Evolutionary conservation across 2,888 invertebrate species (phyloP), one percentile per base, ranked within the genome.

Genomic region (Cephalotes varians): DNA sequence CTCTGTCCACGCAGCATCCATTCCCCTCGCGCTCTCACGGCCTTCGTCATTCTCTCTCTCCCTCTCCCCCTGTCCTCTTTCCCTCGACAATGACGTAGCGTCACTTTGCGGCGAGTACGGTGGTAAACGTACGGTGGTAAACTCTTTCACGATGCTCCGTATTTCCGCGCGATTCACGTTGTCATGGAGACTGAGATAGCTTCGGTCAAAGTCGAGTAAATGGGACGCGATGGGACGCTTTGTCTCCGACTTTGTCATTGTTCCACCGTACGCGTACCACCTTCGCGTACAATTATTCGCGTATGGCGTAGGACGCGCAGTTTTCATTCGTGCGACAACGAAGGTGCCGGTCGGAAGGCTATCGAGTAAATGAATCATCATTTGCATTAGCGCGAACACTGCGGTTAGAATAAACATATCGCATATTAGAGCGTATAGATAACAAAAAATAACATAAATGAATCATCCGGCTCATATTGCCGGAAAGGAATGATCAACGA

Each of bases 1-100:
- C 62, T 64, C 47, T 51, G 31, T 44, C 31, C 49, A 31, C 15
- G 18, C 74, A 65, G 56, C 51, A 18, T 69, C 54, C 54, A 56
- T 40, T 69, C 71, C 77, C 44, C 72, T 54, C 40, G 69, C 28
- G 71, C 71, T 77, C 71, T 31, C 71, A 54, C 71, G 77, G 28
- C 54, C 77, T 54, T 28, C 64, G 25, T 51, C 49, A 21, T 40
- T 28, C 54, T 40, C n/a, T 60, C 51, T 21, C 25, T 44, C 34
- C 18, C 51, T 7, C 12, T 0, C 3, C 25, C 2, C 5, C n/a
- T 5, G 34, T 51, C 51, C 37, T 18, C 37, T 54, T 73, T 40
- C 21, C 44, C 31, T 31, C 62, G 62, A 62, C 31, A 76, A 60
- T 80, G 60, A 74, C 58, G 34, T 34, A 31, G 62, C 34, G 74